phyloP scores from a whole-genome alignment of 2,888 invertebrate genomes.

The Dilophus febrilis region DNA sequence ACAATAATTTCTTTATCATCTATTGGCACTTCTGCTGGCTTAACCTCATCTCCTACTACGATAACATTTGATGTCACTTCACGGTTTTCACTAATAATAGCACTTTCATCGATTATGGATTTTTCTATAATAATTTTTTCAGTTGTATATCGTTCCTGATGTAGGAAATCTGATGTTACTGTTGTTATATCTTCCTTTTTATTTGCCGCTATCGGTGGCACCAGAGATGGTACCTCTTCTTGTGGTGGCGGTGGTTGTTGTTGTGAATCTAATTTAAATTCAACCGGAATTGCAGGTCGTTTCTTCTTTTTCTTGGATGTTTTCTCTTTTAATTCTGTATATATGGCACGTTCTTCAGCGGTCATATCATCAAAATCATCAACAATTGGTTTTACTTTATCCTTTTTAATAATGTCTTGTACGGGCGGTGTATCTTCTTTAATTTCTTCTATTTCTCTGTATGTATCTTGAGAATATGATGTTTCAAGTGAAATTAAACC shows the following conservation, averaged over 20 bases:
- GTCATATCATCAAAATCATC: constrained; percentile 16
- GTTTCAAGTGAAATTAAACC: constrained; percentile 2
- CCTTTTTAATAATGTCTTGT: background rate
- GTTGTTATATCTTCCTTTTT: background rate
- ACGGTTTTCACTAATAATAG: background rate
- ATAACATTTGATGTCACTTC: background rate
- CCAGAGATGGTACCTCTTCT: too few relatives aligned
- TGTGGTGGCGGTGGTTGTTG: too few relatives aligned
- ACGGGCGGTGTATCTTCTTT: constrained; percentile 5
- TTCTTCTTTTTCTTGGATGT: constrained; percentile 27
- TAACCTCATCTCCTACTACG: background rate
- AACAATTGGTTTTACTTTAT: constrained; percentile 7
- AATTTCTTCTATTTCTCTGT: constrained; percentile 11
- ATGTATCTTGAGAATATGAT: constrained; percentile 5
- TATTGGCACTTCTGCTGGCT: too few relatives aligned
- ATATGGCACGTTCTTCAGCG: constrained; percentile 23
- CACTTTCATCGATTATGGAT: background rate
- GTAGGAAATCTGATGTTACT: background rate
- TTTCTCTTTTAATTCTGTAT: constrained; percentile 22
- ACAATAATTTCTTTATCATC: too few relatives aligned
- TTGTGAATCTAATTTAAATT: constrained; percentile 14
- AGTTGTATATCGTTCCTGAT: background rate
- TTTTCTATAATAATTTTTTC: background rate
- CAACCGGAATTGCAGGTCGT: constrained; percentile 25
- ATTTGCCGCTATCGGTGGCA: background rate